Evolutionary conservation across 23 tunicate genomes (phyloP), one percentile per base, ranked within the genome.

Genomic region (Oikopleura dioica): DNA sequence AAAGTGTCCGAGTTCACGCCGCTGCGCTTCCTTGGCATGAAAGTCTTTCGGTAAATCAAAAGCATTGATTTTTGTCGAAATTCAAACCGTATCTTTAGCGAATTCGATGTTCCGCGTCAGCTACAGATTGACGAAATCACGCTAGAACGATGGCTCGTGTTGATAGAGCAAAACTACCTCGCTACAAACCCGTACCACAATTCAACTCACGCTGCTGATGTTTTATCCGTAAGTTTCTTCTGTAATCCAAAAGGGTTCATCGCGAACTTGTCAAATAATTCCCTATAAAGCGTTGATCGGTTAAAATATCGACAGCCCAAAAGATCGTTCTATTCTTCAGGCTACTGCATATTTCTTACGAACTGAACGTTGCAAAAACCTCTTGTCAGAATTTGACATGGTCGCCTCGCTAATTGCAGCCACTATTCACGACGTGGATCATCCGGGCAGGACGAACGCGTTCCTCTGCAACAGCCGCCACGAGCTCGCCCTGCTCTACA

Each of bases 161-260:
- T 77, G 2, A 78, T 84, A 35, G 88, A 84, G 55, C 21, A 76
- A 35, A 77, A 81, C 28, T 84, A 84, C 55, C 88, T 72, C 63
- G 37, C 88, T 55, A 29, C 67, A 38, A 84, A 84, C 79, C 69
- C 81, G 38, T 84, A 84, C 84, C 88, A 84, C 81, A 84, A 84
- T 50, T 84, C 88, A 26, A 84, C 88, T 0, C 88, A 84, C 59
- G 88, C 88, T 0, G 88, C 88, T 36, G 88, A 84, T 35, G 88
- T 84, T 21, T 55, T 84, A 28, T n/a, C n/a, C n/a, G n/a, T n/a
- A n/a, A n/a, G n/a, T n/a, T n/a, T n/a, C n/a, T n/a, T n/a, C n/a
- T n/a, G n/a, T n/a, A n/a, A n/a, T n/a, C n/a, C n/a, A n/a, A n/a
- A n/a, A n/a, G n/a, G n/a, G n/a, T n/a, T n/a, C n/a, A n/a, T n/a